Base-by-base conservation (phyloP, 1,140 invertebrate species). In the Procambarus virginalis region DNA sequence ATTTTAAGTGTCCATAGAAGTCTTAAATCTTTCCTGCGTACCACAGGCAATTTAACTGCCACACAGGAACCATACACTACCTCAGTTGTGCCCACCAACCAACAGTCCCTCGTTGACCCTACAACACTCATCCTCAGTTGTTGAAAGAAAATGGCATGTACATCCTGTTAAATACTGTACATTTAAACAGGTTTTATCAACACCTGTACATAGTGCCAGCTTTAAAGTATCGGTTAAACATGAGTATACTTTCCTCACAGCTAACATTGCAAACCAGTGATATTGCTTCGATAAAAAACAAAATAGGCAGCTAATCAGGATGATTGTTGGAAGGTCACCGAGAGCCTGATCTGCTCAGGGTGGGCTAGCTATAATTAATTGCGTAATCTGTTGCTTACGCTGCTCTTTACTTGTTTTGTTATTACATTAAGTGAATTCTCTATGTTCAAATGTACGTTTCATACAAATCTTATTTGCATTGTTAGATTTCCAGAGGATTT, bases 61-160 rank as follows among this genome's bases (percentile, higher is more conserved):
- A 89, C 88, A 89, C 88, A 89, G 88, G 88, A 89, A 89, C 88
- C 88, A 89, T 68, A 84, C 88, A 84, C 88, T 89, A 89, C 88
- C 88, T 89, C 88, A 89, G 88, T 89, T 89, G 88, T 89, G 88
- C 88, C 87, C 84, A 89, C 88, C 88, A 89, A 89, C 88, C 88
- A 89, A 89, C 88, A 89, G 88, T 89, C 75, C 82, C 60, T 83
- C 81, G 49, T 81, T 89, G 81, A 3, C 88, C 73, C 20, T 46
- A 58, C 64, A 51, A 45, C 55, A 75, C 20, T 58, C 84, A 55
- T 34, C n/a, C 48, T n/a, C n/a, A 73, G 68, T 73, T 73, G 68
- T 73, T 73, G n/a, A 73, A 34, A 34, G 22, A 34, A 73, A 73
- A 73, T 22, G n/a, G 4, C 20, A 34, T 8, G 2, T 22, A 6